Conservation (phyloP, 2,888 invertebrate species). For the Melieria crassipennis region DNA sequence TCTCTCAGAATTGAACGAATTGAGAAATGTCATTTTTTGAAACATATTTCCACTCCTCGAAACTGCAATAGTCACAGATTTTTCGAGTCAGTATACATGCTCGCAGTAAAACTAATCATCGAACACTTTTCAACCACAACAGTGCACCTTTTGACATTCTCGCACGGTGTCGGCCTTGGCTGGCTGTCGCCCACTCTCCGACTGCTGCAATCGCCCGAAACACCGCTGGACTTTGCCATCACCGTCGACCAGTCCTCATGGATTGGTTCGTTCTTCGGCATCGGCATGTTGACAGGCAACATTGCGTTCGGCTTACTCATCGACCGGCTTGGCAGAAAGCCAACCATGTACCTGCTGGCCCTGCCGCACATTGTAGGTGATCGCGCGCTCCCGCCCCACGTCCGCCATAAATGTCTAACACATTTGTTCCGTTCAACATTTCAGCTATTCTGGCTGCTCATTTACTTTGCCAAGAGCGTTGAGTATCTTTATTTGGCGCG, state of each 20-base stretch:
- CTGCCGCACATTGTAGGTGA: constrained; percentile 55
- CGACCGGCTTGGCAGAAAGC: constrained; percentile 56
- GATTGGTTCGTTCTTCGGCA: constrained; percentile 58
- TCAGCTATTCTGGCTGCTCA: constrained; percentile 58
- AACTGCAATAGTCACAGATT: neutral
- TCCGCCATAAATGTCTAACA: neutral
- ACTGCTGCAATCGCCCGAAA: constrained; percentile 49
- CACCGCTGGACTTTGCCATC: constrained; percentile 51
- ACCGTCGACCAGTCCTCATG: constrained; percentile 55
- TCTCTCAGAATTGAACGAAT: no score
- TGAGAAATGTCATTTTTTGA: no score
- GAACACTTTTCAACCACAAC: neutral
- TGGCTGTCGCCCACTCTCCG: constrained; percentile 61
- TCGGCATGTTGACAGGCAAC: constrained; percentile 58
- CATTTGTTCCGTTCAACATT: neutral
- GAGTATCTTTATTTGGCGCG: constrained; percentile 57
- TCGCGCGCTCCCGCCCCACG: no score
- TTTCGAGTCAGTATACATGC: neutral
- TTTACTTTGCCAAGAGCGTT: constrained; percentile 54
- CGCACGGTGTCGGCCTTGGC: constrained; percentile 60
- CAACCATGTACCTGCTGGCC: constrained; percentile 52
- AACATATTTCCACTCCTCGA: no score
- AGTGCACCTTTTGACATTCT: constrained; percentile 61
- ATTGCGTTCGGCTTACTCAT: constrained; percentile 52
- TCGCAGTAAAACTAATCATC: neutral